These are phyloP conservation scores for Lamprotornis superbus DNA, from an alignment of 2,113 vertebrate species.

Conservation along the genomic window DNA sequence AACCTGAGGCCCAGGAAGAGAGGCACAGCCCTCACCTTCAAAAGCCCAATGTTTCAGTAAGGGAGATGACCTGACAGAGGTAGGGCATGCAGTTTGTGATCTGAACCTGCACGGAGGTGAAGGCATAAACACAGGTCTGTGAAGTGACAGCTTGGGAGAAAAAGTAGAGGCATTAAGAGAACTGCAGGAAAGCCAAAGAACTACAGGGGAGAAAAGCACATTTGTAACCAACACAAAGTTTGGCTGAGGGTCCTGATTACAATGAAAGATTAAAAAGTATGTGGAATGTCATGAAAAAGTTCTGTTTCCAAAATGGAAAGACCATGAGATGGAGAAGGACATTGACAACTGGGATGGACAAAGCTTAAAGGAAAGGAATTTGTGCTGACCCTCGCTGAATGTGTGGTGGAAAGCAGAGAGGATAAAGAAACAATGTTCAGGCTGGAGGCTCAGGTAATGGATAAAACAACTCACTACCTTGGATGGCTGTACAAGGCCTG, in stretches of 20 bases:
- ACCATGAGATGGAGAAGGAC: background rate
- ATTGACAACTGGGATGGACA: background rate
- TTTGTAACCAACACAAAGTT: background rate
- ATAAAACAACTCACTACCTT: background rate
- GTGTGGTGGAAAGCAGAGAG: background rate
- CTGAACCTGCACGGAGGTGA: background rate
- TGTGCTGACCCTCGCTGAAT: background rate
- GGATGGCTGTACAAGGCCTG: background rate
- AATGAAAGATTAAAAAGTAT: background rate
- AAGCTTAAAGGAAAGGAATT: background rate
- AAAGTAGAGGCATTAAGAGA: background rate
- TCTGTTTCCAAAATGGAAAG: background rate
- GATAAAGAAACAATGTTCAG: background rate
- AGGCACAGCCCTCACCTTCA: background rate
- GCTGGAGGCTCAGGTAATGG: background rate
- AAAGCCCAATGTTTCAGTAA: background rate
- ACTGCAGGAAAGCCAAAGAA: background rate
- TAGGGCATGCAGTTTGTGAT: background rate
- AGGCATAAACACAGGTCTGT: background rate
- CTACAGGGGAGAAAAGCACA: background rate
- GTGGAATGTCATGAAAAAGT: background rate
- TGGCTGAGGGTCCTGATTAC: background rate
- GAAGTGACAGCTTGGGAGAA: accelerated
- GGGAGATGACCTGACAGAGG: background rate
- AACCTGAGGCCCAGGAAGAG: background rate